Evolutionary conservation across 2,888 invertebrate species (phyloP).

Genomic region (Polia nebulosa): DNA sequence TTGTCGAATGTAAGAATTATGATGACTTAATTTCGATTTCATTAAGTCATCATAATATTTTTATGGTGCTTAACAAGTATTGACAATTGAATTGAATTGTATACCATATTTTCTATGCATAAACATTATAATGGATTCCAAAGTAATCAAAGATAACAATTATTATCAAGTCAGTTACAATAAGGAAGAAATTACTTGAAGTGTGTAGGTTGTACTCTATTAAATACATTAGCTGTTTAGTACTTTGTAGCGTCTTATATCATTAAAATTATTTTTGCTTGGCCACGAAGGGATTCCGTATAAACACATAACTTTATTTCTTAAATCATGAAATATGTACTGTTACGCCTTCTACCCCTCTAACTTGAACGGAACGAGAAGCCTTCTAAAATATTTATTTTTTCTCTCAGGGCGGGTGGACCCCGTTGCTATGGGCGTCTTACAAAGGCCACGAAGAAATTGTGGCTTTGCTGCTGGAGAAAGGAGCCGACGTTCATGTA

Average conservation of each 20-base stretch:
- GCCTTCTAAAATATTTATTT: background rate
- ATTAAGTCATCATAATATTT: background rate
- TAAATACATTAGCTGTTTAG: background rate
- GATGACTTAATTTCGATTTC: background rate
- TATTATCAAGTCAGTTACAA: conserved; percentile 14
- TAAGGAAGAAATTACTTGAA: conserved; percentile 39
- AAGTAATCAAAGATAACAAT: background rate
- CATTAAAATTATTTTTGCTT: background rate
- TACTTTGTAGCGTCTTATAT: background rate
- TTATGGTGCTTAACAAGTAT: background rate
- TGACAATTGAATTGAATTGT: background rate
- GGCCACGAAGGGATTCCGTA: background rate
- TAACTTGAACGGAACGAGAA: background rate
- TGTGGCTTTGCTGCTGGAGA: conserved; percentile 94
- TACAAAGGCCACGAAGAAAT: conserved; percentile 97
- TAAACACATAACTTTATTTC: background rate
- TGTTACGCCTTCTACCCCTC: background rate
- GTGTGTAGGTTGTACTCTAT: background rate
- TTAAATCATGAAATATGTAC: background rate
- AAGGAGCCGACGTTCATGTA: conserved; percentile 98
- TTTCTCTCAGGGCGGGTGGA: conserved; percentile 97
- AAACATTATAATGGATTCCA: background rate
- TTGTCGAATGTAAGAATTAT: background rate
- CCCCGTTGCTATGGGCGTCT: conserved; percentile 99
- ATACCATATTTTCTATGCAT: background rate